Evolutionary conservation across 2,113 vertebrate genomes (phyloP).

Genomic region (Corvus cornix): DNA sequence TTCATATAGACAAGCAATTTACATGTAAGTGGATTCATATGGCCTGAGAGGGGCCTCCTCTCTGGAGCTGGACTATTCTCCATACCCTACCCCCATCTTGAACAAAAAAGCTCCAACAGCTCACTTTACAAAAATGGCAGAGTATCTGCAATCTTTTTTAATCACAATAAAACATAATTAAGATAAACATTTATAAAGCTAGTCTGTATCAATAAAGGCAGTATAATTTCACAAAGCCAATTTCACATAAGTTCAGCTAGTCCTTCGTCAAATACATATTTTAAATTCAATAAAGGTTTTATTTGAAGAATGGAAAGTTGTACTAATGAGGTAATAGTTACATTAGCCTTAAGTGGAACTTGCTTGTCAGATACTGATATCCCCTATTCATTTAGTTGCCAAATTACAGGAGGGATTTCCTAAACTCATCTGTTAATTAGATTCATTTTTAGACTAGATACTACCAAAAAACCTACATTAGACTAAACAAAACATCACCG

Average conservation of each 20-base stretch:
- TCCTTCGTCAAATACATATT: slow-evolving; percentile 29
- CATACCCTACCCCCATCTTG: slow-evolving; percentile 24
- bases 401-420: slow-evolving; percentile 71
- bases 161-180: slow-evolving; percentile 72
- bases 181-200: slow-evolving; percentile 72
- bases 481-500: slow-evolving; percentile 73
- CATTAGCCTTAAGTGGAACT: slow-evolving; percentile 62
- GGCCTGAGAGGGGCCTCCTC: slow-evolving; percentile 74
- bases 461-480: slow-evolving; percentile 62
- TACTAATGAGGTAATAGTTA: slow-evolving; percentile 70
- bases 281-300: slow-evolving; percentile 53
- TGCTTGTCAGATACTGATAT: slow-evolving; percentile 63
- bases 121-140: slow-evolving; percentile 65
- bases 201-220: slow-evolving; percentile 69
- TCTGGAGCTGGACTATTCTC: slow-evolving; percentile 58
- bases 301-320: slow-evolving; percentile 49
- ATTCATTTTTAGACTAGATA: slow-evolving; percentile 63
- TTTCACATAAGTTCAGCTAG: slow-evolving; percentile 38
- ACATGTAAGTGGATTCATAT: slow-evolving; percentile 91
- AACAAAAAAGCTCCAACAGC: slow-evolving; percentile 12
- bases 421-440: slow-evolving; percentile 74
- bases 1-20: slow-evolving; percentile 89
- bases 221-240: slow-evolving; percentile 48
- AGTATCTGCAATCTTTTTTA: slow-evolving; percentile 69
- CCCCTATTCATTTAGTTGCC: slow-evolving; percentile 55